Conservation (phyloP, 1,140 invertebrate genomes). For the Wasmannia auropunctata region DNA sequence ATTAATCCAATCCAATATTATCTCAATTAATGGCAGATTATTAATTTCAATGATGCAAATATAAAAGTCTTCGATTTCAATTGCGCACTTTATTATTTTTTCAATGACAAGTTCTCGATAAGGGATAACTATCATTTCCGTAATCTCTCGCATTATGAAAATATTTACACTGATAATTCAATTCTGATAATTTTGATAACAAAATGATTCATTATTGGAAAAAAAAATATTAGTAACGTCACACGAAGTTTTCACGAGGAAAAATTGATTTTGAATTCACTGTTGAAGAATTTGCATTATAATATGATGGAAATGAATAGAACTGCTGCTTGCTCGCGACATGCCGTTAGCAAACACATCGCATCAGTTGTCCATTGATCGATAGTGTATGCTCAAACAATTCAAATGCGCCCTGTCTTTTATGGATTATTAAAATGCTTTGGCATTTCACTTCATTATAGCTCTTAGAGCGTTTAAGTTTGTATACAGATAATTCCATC, state of each 20-base stretch:
- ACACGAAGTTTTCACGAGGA: neutral
- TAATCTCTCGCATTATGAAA: neutral
- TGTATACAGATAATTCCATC: neutral
- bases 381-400: neutral
- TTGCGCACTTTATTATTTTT: neutral
- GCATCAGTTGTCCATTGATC: slow-evolving; percentile 29
- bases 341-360: neutral
- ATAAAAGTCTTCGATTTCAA: neutral
- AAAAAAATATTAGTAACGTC: neutral
- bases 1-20: neutral
- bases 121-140: neutral
- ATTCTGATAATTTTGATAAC: neutral
- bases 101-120: neutral
- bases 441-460: neutral
- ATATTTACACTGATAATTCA: neutral
- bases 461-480: neutral
- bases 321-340: neutral
- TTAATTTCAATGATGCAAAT: neutral
- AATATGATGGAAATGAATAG: slow-evolving; percentile 2
- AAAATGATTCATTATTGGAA: neutral
- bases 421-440: neutral
- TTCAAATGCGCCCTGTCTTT: slow-evolving; percentile 10
- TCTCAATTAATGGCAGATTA: neutral
- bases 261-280: neutral
- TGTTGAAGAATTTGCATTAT: neutral